Evolutionary conservation across 2,797 vertebrate genomes (phyloP), one percentile per base, ranked within the genome.

Genomic region (Choloepus didactylus): DNA sequence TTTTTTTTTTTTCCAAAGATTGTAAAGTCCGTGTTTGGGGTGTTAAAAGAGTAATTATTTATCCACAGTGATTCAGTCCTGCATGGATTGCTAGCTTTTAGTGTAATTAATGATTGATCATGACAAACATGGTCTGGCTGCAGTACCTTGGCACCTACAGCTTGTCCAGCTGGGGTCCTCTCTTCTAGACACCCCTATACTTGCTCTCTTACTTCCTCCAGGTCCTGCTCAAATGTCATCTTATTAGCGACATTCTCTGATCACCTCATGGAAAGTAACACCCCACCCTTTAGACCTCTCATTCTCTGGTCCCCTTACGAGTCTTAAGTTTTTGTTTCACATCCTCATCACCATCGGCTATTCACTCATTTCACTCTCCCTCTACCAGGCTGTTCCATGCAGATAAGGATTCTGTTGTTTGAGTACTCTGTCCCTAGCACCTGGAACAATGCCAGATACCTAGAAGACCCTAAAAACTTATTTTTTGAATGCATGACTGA

Each of bases 1-100:
- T 93, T 94, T 77, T 92, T 94, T 85, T 46, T 92, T 35, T 35
- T 35, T 44, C 82, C 25, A 83, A n/a, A 91, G 75, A 62, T 91
- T 75, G 11, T 64, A 66, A 92, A 80, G 54, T 87, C 79, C 69
- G 12, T 88, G 21, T 81, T 93, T 90, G 3, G 12, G 7, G 60
- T 75, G 41, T 83, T 85, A 51, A 77, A 75, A 35, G 49, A 76
- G 9, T 80, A 88, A 16, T 15, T n/a, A 10, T 81, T 60, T 81
- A 46, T 85, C 44, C 60, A 21, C 1, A 35, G 9, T 59, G 62
- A 89, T 23, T 79, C 38, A 75, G 2, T 79, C 73, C 38, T 92
- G 38, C 14, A 12, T 62, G 41, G 31, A 67, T 29, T 64, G 3
- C 14, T 69, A 69, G 41, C 15, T 83, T 83, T 49, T 87, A n/a